These are phyloP conservation scores for honey bee (Apis mellifera) DNA, from an alignment of 1,140 invertebrate species.

Conservation along the genomic window DNA sequence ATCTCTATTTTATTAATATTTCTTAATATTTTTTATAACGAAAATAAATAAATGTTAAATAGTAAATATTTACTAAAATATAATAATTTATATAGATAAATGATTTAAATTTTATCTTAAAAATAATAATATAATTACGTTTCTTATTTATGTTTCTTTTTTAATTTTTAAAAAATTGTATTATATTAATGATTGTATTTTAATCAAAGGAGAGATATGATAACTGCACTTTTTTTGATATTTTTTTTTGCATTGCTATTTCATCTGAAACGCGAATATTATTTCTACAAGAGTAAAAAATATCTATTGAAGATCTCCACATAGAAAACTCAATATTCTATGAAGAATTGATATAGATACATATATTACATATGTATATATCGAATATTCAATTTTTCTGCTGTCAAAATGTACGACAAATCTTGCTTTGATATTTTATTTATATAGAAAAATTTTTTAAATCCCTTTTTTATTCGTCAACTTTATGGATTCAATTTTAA, in stretches of 20 bases:
- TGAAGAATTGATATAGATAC: slow-evolving; percentile 2
- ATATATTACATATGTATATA: neutral
- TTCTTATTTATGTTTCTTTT: no score
- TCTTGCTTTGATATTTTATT: neutral
- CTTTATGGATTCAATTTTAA: neutral
- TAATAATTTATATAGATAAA: no score
- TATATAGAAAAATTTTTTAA: neutral
- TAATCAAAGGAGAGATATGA: no score
- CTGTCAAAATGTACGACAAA: neutral
- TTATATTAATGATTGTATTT: no score
- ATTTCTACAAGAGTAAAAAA: slow-evolving; percentile 31
- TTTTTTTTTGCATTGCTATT: slow-evolving; percentile 1
- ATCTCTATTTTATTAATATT: no score
- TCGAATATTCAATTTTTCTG: neutral
- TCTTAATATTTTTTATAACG: no score
- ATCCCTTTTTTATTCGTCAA: neutral
- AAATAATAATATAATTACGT: no score
- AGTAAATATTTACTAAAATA: no score
- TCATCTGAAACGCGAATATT: slow-evolving; percentile 16
- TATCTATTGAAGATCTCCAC: slow-evolving; percentile 25
- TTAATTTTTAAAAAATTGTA: no score
- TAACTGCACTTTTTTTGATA: neutral
- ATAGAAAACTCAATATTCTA: slow-evolving; percentile 5
- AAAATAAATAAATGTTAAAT: no score
- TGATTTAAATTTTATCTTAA: no score